Evolutionary conservation across 2,113 vertebrate genomes (phyloP).

Genomic region (Alethe castanea): DNA sequence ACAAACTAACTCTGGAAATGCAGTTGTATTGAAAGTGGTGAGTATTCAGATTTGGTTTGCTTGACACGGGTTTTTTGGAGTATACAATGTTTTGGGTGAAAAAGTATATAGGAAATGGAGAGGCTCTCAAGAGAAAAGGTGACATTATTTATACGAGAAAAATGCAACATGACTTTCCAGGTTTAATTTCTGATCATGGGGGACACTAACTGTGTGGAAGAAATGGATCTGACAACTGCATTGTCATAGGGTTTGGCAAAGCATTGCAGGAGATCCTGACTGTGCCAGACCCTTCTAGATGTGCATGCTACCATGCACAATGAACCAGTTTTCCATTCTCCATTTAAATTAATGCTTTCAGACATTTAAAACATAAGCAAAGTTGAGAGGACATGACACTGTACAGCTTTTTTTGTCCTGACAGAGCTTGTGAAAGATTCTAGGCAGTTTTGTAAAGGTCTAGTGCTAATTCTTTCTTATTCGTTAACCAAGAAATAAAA

Average conservation of each 20-base stretch:
- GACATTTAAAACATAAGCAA: not conserved
- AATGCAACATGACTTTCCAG: not conserved
- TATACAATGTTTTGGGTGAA: not conserved
- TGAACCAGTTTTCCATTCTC: not conserved
- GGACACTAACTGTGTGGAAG: not conserved
- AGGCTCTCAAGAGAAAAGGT: not conserved
- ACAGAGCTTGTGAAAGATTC: not conserved
- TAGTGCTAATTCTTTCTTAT: not conserved
- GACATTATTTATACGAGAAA: not conserved
- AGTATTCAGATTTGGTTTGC: not conserved
- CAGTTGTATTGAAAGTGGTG: not conserved
- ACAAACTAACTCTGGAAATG: not conserved
- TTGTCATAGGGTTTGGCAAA: fast-evolving
- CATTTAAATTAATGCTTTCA: not conserved
- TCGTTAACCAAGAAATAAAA: not conserved
- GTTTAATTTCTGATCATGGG: not conserved
- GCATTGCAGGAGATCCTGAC: not conserved
- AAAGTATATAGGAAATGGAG: not conserved
- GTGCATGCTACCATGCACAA: too few species aligned
- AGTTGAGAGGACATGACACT: not conserved
- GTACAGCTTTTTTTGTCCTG: not conserved
- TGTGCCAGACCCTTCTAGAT: not conserved
- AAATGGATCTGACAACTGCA: not conserved
- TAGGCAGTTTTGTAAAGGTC: not conserved
- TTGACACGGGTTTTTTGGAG: not conserved